Base-by-base conservation (phyloP, 2,888 invertebrate species). In the Tachystola acroxantha region DNA sequence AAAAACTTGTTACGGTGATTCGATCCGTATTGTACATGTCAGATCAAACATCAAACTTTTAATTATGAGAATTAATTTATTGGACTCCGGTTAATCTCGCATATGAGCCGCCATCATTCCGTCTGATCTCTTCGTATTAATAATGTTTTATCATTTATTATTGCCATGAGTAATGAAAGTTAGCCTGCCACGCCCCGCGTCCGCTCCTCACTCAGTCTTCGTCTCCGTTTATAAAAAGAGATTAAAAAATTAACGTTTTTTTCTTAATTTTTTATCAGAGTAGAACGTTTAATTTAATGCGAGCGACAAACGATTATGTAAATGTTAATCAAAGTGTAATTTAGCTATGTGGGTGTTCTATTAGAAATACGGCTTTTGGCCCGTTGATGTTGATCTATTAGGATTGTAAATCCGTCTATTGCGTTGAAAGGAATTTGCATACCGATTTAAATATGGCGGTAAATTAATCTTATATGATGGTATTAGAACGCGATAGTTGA, bases 101-200 rank as follows among this genome's bases (percentile, higher is more conserved):
- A 61, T 67, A 67, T 64, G 57, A 53, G 58, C 57, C 65, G 71
- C 68, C 77, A 75, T 81, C 79, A 73, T 62, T 70, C 63, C 66
- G 65, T 63, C 61, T 74, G 79, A 82, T 84, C 79, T 71, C 70
- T 56, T 61, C 68, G 68, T 77, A 85, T 85, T 86, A 85, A 86
- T 86, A 86, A 86, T 86, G 84, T 84, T 80, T 85, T 86, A 86
- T 86, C 84, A 86, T 86, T 86, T 86, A 84, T 86, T 81, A 86
- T 71, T 63, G 66, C 64, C 58, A 62, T 84, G 85, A 85, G 85
- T 86, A 85, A 86, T 86, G 86, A 81, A 84, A 84, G 75, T 84
- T 75, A 73, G 70, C 61, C 73, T 47, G 74, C 72, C 82, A 80
- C 85, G 85, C 86, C 84, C 81, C 71, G 72, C 71, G 70, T 24